phyloP scores from a whole-genome alignment of 2,797 vertebrate species.

The Pitangus sulphuratus region DNA sequence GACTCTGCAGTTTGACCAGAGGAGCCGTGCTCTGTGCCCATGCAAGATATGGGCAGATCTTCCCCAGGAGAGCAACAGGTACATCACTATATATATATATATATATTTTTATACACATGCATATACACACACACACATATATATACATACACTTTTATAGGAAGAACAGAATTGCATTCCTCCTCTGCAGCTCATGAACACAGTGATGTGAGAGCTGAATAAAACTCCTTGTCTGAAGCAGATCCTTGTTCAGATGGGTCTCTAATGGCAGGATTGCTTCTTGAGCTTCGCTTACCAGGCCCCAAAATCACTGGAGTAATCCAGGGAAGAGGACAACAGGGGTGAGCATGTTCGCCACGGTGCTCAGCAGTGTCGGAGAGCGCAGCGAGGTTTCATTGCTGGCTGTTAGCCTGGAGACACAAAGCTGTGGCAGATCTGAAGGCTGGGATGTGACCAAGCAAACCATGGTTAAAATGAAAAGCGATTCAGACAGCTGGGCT shows the following conservation, averaged over 20 bases:
- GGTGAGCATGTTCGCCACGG: fast-evolving
- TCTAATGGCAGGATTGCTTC: neutral
- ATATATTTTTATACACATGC: no score
- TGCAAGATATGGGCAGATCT: neutral
- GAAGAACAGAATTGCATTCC: neutral
- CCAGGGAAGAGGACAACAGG: neutral
- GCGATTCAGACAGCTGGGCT: neutral
- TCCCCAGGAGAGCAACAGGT: neutral
- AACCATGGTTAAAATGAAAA: neutral
- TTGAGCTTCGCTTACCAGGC: neutral
- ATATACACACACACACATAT: no score
- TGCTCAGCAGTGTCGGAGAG: fast-evolving
- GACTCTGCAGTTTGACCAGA: neutral
- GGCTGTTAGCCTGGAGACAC: neutral
- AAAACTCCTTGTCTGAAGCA: neutral
- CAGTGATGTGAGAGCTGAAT: fast-evolving
- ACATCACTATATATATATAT: no score
- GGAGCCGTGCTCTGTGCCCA: neutral
- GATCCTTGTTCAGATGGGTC: neutral
- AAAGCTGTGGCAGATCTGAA: neutral
- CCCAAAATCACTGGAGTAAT: neutral
- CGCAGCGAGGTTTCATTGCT: neutral
- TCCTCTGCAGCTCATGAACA: neutral
- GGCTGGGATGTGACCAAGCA: neutral
- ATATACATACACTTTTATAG: neutral